phyloP scores from a whole-genome alignment of 2,797 vertebrate species.

The Spinus olivaceus region DNA sequence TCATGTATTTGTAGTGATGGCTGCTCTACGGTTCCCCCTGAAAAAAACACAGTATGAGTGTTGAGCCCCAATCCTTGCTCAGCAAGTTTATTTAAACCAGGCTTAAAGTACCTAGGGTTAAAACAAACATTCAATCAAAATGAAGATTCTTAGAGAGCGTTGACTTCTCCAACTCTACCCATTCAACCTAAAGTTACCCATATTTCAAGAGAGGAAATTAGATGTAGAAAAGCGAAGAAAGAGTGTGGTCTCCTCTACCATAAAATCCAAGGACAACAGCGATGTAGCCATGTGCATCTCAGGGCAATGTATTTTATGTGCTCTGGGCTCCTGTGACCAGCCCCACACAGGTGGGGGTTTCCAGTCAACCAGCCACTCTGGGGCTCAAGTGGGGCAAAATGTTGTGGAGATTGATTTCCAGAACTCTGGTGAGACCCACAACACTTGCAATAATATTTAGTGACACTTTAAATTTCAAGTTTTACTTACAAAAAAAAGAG shows the following conservation, averaged over 20 bases:
- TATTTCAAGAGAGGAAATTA: not conserved
- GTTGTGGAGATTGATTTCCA: not conserved
- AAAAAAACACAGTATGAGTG: rapidly evolving
- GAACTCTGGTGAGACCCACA: not conserved
- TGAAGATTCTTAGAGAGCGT: not conserved
- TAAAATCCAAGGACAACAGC: not conserved
- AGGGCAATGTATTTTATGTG: not conserved
- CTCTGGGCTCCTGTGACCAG: too few species aligned
- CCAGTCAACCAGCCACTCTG: too few species aligned
- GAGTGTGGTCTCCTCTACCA: not conserved
- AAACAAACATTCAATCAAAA: not conserved
- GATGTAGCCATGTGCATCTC: too few species aligned
- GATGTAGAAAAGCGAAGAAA: not conserved
- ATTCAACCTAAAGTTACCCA: too few species aligned
- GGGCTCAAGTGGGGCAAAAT: not conserved
- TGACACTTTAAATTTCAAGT: not conserved
- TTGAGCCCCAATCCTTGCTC: not conserved
- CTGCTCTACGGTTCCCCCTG: not conserved
- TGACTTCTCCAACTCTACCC: rapidly evolving
- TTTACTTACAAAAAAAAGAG: not conserved
- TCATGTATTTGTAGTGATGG: not conserved
- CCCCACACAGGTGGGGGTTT: not conserved
- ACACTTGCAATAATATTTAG: not conserved
- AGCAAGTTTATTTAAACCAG: not conserved
- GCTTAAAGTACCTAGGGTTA: not conserved